Conservation (phyloP, 2,888 invertebrate species). For the Lochmaea capreae region DNA sequence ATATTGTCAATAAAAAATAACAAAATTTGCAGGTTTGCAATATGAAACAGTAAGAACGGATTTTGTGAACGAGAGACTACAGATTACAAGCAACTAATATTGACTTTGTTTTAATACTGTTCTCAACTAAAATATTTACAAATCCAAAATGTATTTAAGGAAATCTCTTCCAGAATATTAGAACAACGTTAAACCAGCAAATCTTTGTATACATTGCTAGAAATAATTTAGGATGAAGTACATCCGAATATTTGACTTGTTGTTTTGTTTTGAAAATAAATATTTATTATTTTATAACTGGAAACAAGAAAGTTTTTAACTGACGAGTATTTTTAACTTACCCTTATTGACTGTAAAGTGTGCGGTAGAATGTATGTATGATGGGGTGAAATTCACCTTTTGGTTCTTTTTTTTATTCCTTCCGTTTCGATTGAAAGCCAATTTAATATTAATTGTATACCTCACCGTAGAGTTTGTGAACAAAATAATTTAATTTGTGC, state of each 20-base stretch:
- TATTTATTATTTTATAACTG: background rate
- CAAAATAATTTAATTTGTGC: no score
- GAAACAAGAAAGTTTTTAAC: background rate
- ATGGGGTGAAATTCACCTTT: no score
- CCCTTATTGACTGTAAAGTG: no score
- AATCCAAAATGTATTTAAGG: conserved; percentile 59
- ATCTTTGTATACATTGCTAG: conserved; percentile 46
- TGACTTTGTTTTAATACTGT: conserved; percentile 56
- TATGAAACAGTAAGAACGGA: conserved; percentile 50
- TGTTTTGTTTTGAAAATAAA: background rate
- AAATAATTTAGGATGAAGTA: background rate
- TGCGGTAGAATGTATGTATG: no score
- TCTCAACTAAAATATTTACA: conserved; percentile 60
- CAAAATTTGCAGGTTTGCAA: conserved; percentile 42
- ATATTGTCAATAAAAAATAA: background rate
- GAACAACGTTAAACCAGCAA: conserved; percentile 54
- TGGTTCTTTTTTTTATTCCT: no score
- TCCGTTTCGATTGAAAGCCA: no score
- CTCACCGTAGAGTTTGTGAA: no score
- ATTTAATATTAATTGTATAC: no score
- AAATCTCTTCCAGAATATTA: conserved; percentile 59
- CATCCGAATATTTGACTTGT: background rate
- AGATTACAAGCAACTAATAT: conserved; percentile 56
- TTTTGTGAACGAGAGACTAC: conserved; percentile 45
- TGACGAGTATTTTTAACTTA: no score